These are phyloP conservation scores for Lagenorhynchus albirostris DNA, from an alignment of 2,113 vertebrate species.

Conservation along the genomic window DNA sequence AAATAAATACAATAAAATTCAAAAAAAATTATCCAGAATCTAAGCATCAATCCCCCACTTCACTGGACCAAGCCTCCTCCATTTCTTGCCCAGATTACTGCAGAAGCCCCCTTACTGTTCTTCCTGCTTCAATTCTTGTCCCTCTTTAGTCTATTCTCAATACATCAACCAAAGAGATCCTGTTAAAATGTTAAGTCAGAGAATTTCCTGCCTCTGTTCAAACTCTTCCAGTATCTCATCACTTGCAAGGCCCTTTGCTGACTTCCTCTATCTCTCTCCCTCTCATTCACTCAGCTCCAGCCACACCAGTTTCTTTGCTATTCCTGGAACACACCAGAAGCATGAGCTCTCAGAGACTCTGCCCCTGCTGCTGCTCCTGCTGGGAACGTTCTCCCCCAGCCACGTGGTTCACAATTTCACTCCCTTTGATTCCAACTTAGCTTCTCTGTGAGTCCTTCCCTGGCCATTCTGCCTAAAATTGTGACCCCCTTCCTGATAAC, in stretches of 20 bases:
- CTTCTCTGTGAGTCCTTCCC: neutral
- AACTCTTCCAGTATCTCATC: neutral
- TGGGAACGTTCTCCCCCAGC: too few species aligned
- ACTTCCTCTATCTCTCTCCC: neutral
- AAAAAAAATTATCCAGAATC: neutral
- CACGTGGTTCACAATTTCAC: neutral
- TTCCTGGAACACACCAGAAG: neutral
- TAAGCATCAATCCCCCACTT: neutral
- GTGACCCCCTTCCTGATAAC: neutral
- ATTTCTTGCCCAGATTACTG: neutral
- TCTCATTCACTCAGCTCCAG: neutral
- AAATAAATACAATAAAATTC: too few species aligned
- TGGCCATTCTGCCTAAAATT: neutral
- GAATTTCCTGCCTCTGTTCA: neutral
- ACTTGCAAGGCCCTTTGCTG: neutral
- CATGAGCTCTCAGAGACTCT: neutral
- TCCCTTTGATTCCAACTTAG: neutral
- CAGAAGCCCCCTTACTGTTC: neutral
- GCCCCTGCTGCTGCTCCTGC: neutral
- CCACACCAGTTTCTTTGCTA: neutral
- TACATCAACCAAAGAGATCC: neutral
- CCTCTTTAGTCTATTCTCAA: neutral
- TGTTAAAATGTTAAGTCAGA: neutral
- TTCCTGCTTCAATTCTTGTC: neutral
- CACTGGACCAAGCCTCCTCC: neutral